Evolutionary conservation across 2,797 vertebrate species (phyloP).

Genomic region (Gallinago solitaria): DNA sequence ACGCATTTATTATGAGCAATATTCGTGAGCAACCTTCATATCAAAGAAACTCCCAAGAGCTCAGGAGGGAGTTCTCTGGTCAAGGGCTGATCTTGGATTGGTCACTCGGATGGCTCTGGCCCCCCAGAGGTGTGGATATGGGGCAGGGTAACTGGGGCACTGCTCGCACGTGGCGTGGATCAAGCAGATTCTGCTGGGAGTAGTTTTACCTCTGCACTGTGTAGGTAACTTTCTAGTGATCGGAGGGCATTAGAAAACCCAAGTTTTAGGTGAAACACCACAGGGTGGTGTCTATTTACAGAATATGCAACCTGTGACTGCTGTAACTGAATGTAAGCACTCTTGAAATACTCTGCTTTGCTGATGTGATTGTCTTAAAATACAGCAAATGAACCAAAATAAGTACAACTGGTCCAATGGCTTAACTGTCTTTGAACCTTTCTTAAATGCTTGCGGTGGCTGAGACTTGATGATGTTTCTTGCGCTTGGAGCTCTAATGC

Average conservation of each 20-base stretch:
- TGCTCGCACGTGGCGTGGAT: accelerated
- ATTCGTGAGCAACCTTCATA: not conserved
- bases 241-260: constrained; percentile 54
- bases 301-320: constrained; percentile 61
- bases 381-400: constrained; percentile 60
- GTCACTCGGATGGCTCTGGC: not conserved
- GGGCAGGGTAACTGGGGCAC: not conserved
- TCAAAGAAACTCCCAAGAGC: not conserved
- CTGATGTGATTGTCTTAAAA: constrained; percentile 57
- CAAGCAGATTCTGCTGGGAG: not conserved
- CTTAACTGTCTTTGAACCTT: constrained; percentile 53
- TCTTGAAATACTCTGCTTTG: constrained; percentile 41
- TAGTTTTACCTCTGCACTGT: constrained; percentile 32
- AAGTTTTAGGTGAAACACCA: constrained; percentile 20
- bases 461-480: not conserved
- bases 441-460: not conserved
- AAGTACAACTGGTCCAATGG: constrained; percentile 41
- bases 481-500: constrained; percentile 2
- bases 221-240: constrained; percentile 14
- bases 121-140: not conserved
- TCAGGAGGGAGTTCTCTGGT: not conserved
- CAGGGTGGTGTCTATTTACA: not conserved
- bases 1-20: not conserved
- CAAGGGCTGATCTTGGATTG: not conserved
- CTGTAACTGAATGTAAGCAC: constrained; percentile 60